phyloP scores from a whole-genome alignment of 2,888 invertebrate species.

The Ypsolopha sequella region DNA sequence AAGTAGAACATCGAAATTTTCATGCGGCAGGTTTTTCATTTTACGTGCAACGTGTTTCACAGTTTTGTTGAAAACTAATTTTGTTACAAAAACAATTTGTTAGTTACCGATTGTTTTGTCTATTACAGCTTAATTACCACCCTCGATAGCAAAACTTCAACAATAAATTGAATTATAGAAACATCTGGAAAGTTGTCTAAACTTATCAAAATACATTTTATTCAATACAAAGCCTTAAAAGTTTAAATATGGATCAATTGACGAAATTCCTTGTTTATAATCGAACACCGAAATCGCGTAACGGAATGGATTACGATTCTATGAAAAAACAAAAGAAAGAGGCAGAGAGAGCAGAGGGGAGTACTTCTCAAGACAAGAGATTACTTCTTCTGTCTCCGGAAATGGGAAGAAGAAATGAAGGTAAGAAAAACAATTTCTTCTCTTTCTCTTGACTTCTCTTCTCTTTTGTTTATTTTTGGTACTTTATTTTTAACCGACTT shows the following conservation, averaged over 20 bases:
- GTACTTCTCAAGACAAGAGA: constrained; percentile 33
- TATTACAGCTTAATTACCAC: neutral
- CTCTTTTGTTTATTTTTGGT: too few relatives aligned
- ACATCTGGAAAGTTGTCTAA: too few relatives aligned
- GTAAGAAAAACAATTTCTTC: constrained; percentile 21
- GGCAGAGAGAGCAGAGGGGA: constrained; percentile 18
- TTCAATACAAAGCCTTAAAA: neutral
- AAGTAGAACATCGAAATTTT: neutral
- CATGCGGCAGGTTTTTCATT: too few relatives aligned
- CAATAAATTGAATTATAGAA: neutral
- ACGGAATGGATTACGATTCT: constrained; percentile 43
- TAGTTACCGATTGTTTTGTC: neutral
- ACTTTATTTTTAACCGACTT: too few relatives aligned
- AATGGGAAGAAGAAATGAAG: constrained; percentile 34
- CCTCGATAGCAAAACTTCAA: neutral
- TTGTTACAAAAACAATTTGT: neutral
- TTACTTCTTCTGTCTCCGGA: constrained; percentile 48
- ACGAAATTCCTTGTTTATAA: constrained; percentile 54
- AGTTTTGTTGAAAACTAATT: too few relatives aligned
- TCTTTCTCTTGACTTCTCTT: too few relatives aligned
- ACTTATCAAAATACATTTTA: too few relatives aligned
- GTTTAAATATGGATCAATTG: constrained; percentile 32
- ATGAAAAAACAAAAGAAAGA: constrained; percentile 37
- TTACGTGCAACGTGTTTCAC: too few relatives aligned
- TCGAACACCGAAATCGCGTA: constrained; percentile 40